phyloP scores from a whole-genome alignment of 2,888 invertebrate species.

The Andrena minutula region DNA sequence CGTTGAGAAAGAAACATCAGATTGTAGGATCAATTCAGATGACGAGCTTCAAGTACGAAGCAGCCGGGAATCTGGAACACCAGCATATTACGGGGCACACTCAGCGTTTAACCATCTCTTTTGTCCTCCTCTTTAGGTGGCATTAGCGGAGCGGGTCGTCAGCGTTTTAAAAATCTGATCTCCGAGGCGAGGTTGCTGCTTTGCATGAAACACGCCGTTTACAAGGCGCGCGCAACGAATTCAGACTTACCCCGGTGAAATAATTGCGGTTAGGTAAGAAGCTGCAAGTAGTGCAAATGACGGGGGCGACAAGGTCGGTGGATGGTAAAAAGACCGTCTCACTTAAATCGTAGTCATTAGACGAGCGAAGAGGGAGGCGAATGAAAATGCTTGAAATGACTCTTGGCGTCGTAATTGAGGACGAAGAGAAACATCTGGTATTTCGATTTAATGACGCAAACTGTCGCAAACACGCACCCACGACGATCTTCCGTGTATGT shows the following conservation, averaged over 20 bases:
- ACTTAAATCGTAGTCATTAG: constrained; percentile 70
- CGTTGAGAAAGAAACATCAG: too few relatives aligned
- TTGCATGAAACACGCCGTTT: constrained; percentile 41
- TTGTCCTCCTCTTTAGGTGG: constrained; percentile 12
- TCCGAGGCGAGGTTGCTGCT: constrained; percentile 28
- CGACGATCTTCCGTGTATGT: constrained; percentile 3
- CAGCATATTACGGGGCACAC: not conserved
- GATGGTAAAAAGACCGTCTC: constrained; percentile 59
- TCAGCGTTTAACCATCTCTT: not conserved
- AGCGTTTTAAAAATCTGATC: constrained; percentile 38
- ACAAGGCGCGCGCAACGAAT: constrained; percentile 31
- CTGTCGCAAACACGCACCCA: constrained; percentile 21
- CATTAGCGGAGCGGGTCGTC: constrained; percentile 6
- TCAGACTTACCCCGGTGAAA: constrained; percentile 51
- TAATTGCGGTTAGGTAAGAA: constrained; percentile 67
- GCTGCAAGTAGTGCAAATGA: constrained; percentile 53
- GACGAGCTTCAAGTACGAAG: not conserved
- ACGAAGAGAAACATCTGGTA: constrained; percentile 39
- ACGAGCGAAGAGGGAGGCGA: constrained; percentile 38
- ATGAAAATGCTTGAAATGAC: constrained; percentile 65
- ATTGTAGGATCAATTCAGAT: not conserved
- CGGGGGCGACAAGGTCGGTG: constrained; percentile 71
- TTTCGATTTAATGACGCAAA: constrained; percentile 44
- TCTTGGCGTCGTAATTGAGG: constrained; percentile 60
- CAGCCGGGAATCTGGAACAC: constrained; percentile 12